Base-by-base conservation (phyloP, 2,888 invertebrate species). In the Hofmannophila pseudospretella region DNA sequence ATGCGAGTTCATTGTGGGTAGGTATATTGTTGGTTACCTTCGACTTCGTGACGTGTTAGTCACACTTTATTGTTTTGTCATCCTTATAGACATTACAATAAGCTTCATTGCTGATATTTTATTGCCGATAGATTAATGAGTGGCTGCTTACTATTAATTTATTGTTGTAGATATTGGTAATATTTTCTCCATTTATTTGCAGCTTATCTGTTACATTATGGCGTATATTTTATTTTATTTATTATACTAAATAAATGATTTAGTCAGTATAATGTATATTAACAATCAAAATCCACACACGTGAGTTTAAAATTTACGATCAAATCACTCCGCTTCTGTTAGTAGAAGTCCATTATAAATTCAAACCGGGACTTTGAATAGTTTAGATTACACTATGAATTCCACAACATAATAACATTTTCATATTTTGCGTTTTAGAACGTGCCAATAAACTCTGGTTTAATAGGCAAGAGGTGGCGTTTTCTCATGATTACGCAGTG, bases 401-500 rank as follows among this genome's bases (percentile, higher is more conserved):
- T n/a, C 10, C 11, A 3, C 10, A 26, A 1, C 16, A 16, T 22
- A 22, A 22, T 4, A 22, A 22, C n/a, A 23, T 23, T 3, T n/a
- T 3, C 30, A 19, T 30, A 7, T 19, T 30, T 19, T 8, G 13
- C 10, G 10, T 8, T 19, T 10, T 30, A 13, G n/a, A 27, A 32
- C 11, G 19, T 14, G 31, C 11, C 26, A 23, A 14, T 36, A 31
- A 36, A 32, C 22, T 22, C 10, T 9, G 16, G 23, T 23, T 30
- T 32, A 32, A 22, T 32, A 32, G 32, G 10, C 22, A 11, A 32
- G 16, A 31, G 11, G 22, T 19, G 19, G n/a, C 32, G 14, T 41
- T 41, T 36, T 37, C 30, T 44, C 44, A 41, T 44, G 43, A 49
- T 47, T 44, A 41, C 39, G 30, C 29, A 42, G 38, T 36, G 41